Evolutionary conservation across 2,888 invertebrate genomes (phyloP).

Genomic region (Pristionchus maxplancki): DNA sequence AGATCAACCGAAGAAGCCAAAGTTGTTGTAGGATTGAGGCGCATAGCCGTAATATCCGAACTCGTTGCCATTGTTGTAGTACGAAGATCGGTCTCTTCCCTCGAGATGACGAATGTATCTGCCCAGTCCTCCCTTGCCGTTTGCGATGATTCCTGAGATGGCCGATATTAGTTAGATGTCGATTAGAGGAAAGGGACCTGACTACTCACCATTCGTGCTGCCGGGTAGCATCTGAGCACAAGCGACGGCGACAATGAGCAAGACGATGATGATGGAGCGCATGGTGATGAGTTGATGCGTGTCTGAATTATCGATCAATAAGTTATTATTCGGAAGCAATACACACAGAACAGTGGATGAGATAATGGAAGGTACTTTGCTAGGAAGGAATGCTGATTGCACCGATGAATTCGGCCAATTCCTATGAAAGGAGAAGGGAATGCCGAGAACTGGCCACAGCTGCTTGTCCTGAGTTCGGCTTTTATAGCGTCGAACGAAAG

Average conservation of each 20-base stretch:
- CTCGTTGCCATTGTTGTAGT: not conserved
- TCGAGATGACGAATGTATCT: conserved; percentile 19
- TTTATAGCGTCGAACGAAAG: not conserved
- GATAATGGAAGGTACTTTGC: no score
- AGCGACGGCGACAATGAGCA: not conserved
- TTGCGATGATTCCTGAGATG: not conserved
- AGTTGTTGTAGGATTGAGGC: not conserved
- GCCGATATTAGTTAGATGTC: no score
- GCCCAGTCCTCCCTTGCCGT: not conserved
- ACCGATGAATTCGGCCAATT: not conserved
- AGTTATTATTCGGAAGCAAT: no score
- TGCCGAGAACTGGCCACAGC: not conserved
- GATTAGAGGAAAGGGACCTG: not conserved
- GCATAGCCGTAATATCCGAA: not conserved
- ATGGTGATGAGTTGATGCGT: not conserved
- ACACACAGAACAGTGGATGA: no score
- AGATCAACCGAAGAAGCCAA: conserved; percentile 11
- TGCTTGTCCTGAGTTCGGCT: not conserved
- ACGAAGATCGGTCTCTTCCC: not conserved
- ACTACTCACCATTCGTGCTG: not conserved
- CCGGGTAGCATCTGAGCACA: not conserved
- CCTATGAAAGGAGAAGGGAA: not conserved
- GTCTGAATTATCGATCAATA: not conserved
- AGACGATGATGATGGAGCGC: not conserved
- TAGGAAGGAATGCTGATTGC: not conserved